Percentiles rank a stretch among this genome's conserved stretches.
phyloP scores from a whole-genome alignment of 2,888 invertebrate species.

The Macrophya annulata region DNA sequence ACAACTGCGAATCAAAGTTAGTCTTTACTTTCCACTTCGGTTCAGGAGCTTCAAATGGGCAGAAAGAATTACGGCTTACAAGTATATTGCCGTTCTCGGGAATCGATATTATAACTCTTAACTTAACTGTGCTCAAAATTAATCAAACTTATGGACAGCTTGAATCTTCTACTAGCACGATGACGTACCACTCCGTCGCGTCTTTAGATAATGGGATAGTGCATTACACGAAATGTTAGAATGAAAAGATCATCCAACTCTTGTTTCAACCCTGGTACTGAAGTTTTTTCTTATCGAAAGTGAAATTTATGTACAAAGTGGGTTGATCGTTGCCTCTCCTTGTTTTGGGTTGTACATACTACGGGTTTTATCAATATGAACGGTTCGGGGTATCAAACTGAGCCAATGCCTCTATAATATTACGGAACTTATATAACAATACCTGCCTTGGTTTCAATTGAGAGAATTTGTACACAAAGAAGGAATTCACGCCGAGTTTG shows the following conservation, averaged over 20 bases:
- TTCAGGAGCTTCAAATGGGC: background rate
- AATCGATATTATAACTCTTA: background rate
- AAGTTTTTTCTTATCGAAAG: background rate
- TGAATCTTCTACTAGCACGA: background rate
- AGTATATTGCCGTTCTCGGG: background rate
- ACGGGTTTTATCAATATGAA: background rate
- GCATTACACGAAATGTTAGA: constrained; percentile 59
- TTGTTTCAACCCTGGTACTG: constrained; percentile 21
- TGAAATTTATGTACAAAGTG: constrained; percentile 22
- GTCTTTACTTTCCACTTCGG: background rate
- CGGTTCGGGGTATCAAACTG: background rate
- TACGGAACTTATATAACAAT: constrained; percentile 10
- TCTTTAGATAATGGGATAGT: constrained; percentile 58
- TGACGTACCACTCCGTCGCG: background rate
- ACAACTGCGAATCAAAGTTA: background rate
- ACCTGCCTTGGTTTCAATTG: background rate
- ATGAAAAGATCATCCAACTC: constrained; percentile 55
- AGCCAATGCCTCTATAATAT: constrained; percentile 10
- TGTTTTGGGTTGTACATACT: background rate
- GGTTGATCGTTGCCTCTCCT: background rate
- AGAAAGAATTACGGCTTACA: background rate
- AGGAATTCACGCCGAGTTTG: constrained; percentile 23
- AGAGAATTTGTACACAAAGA: constrained; percentile 9
- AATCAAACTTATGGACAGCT: constrained; percentile 13
- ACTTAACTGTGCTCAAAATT: constrained; percentile 8